Conservation (phyloP, 2,888 invertebrate species). For the Sacculina carcini region DNA sequence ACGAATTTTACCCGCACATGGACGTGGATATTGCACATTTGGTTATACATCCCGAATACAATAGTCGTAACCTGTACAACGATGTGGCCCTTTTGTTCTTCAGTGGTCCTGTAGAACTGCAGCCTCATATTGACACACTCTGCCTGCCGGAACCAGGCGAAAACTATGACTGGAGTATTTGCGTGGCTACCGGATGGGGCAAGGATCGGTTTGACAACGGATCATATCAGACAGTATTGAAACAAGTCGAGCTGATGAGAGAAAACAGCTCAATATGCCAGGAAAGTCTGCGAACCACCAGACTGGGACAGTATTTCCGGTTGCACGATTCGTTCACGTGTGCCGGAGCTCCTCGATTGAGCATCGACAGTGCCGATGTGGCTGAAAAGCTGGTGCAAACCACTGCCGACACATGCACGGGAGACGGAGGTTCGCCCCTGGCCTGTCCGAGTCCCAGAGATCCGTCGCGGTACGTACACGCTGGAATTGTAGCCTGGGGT, state of each 20-base stretch:
- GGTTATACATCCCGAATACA: constrained; percentile 15
- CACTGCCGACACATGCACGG: constrained; percentile 48
- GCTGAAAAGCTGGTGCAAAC: no score
- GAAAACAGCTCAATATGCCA: constrained; percentile 8
- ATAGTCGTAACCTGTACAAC: constrained; percentile 23
- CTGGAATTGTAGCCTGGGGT: constrained; percentile 71
- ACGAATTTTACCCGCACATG: constrained; percentile 39
- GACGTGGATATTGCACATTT: constrained; percentile 30
- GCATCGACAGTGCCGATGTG: not conserved
- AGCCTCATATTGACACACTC: constrained; percentile 40
- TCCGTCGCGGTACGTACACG: constrained; percentile 21
- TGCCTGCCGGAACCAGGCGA: constrained; percentile 31
- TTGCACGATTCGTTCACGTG: constrained; percentile 12
- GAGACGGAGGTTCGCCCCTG: constrained; percentile 54
- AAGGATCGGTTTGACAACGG: constrained; percentile 35
- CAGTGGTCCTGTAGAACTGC: constrained; percentile 30
- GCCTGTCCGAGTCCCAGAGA: constrained; percentile 26
- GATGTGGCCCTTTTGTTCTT: constrained; percentile 46
- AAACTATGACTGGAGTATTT: constrained; percentile 27
- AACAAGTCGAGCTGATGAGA: constrained; percentile 34
- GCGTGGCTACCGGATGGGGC: constrained; percentile 49
- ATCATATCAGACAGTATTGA: constrained; percentile 40
- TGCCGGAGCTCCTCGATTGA: constrained; percentile 10
- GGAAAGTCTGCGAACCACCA: constrained; percentile 9
- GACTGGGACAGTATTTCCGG: constrained; percentile 9